Evolutionary conservation across 92 coral and sea anemone species (phyloP).

Genomic region (Muricea muricata): DNA sequence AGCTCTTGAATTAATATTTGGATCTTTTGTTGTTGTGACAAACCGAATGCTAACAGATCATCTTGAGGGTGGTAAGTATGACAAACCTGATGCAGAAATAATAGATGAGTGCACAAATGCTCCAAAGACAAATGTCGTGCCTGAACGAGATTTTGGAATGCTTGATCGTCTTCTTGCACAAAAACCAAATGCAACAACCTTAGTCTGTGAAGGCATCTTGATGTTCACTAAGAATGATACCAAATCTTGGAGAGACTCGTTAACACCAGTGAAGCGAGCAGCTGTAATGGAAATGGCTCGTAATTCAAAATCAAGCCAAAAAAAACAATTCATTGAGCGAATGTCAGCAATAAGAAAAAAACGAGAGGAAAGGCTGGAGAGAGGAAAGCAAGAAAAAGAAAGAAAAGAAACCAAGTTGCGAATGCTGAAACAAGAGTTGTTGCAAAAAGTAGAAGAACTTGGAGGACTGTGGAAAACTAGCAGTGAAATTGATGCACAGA

Average conservation of each 20-base stretch:
- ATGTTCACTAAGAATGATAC: constrained; percentile 47
- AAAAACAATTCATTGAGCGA: constrained; percentile 23
- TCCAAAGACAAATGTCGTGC: no score
- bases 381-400: constrained; percentile 34
- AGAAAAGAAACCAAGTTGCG: no score
- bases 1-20: constrained; percentile 36
- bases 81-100: no score
- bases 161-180: constrained; percentile 16
- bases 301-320: constrained; percentile 20
- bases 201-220: no score
- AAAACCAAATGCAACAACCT: constrained; percentile 50
- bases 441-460: constrained; percentile 36
- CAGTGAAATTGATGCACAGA: constrained; percentile 20
- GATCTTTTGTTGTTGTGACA: constrained; percentile 50
- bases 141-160: constrained; percentile 47
- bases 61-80: constrained; percentile 49
- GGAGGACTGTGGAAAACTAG: constrained; percentile 56
- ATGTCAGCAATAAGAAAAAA: constrained; percentile 24
- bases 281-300: constrained; percentile 21
- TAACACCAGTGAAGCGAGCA: constrained; percentile 9
- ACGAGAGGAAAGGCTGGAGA: constrained; percentile 37
- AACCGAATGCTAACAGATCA: constrained; percentile 44
- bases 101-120: constrained; percentile 22
- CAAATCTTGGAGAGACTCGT: constrained; percentile 36
- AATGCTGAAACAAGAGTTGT: constrained; percentile 27